These are phyloP conservation scores for Galagoides demidoff DNA, from an alignment of 2,797 vertebrate species.

Conservation along the genomic window DNA sequence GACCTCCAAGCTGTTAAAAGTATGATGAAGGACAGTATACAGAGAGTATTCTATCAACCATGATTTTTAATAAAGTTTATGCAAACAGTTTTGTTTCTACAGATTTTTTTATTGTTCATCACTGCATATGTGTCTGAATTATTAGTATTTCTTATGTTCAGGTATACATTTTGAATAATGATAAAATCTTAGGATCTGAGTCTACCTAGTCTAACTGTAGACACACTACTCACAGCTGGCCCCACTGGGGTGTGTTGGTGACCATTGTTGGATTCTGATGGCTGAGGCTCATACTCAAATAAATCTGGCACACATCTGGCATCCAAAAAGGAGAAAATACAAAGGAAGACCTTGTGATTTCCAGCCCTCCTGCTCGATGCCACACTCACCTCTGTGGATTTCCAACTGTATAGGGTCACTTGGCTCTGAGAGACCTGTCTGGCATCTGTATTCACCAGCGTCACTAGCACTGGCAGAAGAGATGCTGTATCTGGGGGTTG, in stretches of 20 bases:
- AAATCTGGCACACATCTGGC: neutral
- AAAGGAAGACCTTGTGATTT: neutral
- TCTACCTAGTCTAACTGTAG: neutral
- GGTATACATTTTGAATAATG: constrained; percentile 1
- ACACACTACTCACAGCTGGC: neutral
- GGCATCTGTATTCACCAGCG: constrained; percentile 70
- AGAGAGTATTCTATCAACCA: neutral
- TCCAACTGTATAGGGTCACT: constrained; percentile 72
- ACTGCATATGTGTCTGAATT: neutral
- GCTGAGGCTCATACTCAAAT: neutral
- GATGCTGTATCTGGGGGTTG: constrained; percentile 24
- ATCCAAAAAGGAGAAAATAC: neutral
- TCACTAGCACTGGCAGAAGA: neutral
- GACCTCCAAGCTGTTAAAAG: neutral
- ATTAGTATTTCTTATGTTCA: neutral
- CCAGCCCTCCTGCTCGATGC: neutral
- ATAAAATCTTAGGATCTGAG: neutral
- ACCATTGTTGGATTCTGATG: neutral
- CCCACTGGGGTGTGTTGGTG: neutral
- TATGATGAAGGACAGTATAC: neutral
- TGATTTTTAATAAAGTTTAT: neutral
- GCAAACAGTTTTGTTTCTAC: neutral
- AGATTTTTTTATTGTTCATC: neutral
- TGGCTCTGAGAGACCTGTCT: neutral
- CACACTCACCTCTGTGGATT: constrained; percentile 34